These are phyloP conservation scores for Phalanger gymnotis DNA, from an alignment of 2,797 vertebrate species.

Conservation along the genomic window DNA sequence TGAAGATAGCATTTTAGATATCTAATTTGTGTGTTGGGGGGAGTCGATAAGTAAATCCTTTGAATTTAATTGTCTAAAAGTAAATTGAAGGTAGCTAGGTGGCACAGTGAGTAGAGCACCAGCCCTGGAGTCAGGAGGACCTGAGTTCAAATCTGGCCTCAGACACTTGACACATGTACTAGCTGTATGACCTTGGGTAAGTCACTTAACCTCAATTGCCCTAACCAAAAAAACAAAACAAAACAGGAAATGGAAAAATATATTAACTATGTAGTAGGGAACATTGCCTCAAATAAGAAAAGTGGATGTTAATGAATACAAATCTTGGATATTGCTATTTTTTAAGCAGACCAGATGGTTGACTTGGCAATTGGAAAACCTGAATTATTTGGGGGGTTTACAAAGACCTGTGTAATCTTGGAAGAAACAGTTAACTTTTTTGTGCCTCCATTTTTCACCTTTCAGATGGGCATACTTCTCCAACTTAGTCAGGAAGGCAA, in stretches of 20 bases:
- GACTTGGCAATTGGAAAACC: neutral
- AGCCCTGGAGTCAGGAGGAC: too few relatives aligned
- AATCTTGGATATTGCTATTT: neutral
- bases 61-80: neutral
- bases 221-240: too few relatives aligned
- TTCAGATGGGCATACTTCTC: neutral
- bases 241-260: too few relatives aligned
- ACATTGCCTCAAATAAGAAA: neutral
- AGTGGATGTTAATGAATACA: neutral
- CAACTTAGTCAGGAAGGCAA: neutral
- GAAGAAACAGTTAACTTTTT: neutral
- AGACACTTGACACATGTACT: too few relatives aligned
- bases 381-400: constrained; percentile 6
- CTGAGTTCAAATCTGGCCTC: too few relatives aligned
- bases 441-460: neutral
- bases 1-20: neutral
- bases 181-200: too few relatives aligned
- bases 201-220: too few relatives aligned
- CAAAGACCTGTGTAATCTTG: neutral
- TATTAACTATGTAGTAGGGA: too few relatives aligned
- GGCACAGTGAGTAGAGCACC: too few relatives aligned
- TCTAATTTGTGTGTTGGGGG: neutral
- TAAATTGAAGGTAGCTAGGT: too few relatives aligned
- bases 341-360: neutral
- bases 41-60: neutral